Percentiles rank a stretch among this genome's conserved stretches.
These are phyloP conservation scores for Fukomys damarensis DNA, from an alignment of 2,113 vertebrate species.

Conservation along the genomic window DNA sequence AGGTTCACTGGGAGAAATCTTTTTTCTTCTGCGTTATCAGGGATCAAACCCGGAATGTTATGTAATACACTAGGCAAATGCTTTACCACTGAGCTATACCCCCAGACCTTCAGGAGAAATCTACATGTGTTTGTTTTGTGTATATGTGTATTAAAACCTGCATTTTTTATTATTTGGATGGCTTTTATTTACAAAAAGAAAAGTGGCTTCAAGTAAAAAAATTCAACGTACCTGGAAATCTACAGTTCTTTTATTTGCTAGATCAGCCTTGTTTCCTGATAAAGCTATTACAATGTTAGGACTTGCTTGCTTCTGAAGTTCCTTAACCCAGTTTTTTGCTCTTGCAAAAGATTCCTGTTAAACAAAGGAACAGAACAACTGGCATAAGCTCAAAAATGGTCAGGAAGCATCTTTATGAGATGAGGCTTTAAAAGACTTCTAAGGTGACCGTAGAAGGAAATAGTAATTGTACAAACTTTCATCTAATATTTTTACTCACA, in stretches of 20 bases:
- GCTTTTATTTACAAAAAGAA: neutral
- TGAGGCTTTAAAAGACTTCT: conserved; percentile 18
- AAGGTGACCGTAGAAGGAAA: conserved; percentile 5
- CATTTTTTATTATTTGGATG: neutral
- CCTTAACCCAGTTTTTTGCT: conserved; percentile 99
- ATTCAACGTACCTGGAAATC: conserved; percentile 95
- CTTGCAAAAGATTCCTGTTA: conserved; percentile 98
- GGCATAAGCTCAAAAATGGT: conserved; percentile 22
- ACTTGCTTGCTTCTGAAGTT: conserved; percentile 99
- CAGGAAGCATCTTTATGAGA: conserved; percentile 28
- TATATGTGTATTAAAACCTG: neutral
- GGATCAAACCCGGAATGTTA: neutral
- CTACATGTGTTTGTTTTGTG: neutral
- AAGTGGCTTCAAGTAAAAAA: conserved; percentile 27
- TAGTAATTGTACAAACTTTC: neutral
- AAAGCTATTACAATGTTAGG: conserved; percentile 99
- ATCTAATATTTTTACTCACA: neutral
- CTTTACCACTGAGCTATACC: neutral
- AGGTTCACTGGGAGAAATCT: neutral
- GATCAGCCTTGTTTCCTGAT: conserved; percentile 99
- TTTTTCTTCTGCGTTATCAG: neutral
- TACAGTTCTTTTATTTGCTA: conserved; percentile 97
- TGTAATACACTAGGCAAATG: neutral
- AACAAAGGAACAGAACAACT: conserved; percentile 74
- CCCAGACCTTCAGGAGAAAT: neutral